These are phyloP conservation scores for Athalia circularis DNA, from an alignment of 2,888 invertebrate species.

Conservation along the genomic window DNA sequence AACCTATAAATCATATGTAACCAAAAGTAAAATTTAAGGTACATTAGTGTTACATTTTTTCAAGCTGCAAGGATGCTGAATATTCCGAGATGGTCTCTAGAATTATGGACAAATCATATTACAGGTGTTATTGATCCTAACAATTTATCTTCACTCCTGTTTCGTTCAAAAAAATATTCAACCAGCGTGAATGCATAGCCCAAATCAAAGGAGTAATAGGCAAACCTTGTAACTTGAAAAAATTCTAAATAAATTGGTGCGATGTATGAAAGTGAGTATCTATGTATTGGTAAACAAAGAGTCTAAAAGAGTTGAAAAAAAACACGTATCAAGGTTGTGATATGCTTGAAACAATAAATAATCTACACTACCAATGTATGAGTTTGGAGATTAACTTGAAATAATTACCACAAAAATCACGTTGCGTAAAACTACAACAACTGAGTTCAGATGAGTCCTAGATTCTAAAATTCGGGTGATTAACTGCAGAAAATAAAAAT, in stretches of 20 bases:
- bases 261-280: slow-evolving; percentile 16
- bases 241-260: slow-evolving; percentile 15
- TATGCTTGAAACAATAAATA: slow-evolving; percentile 26
- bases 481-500: background rate
- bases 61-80: slow-evolving; percentile 8
- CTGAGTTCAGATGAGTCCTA: slow-evolving; percentile 19
- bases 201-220: background rate
- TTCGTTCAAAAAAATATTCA: slow-evolving; percentile 15
- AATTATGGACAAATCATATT: slow-evolving; percentile 6
- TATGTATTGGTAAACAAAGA: slow-evolving; percentile 4
- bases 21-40: slow-evolving; percentile 28
- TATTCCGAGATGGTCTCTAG: slow-evolving; percentile 20
- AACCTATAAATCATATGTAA: slow-evolving; percentile 27
- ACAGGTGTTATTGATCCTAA: slow-evolving; percentile 17
- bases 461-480: slow-evolving; percentile 20
- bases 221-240: slow-evolving; percentile 30
- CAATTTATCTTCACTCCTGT: slow-evolving; percentile 17
- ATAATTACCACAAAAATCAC: slow-evolving; percentile 31
- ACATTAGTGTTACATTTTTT: slow-evolving; percentile 21
- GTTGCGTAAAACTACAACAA: slow-evolving; percentile 35
- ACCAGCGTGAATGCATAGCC: background rate
- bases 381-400: slow-evolving; percentile 19
- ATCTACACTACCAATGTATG: slow-evolving; percentile 5
- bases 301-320: background rate
- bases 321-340: slow-evolving; percentile 18